These are phyloP conservation scores for Acanthornis magna DNA, from an alignment of 2,797 vertebrate species.

Conservation along the genomic window DNA sequence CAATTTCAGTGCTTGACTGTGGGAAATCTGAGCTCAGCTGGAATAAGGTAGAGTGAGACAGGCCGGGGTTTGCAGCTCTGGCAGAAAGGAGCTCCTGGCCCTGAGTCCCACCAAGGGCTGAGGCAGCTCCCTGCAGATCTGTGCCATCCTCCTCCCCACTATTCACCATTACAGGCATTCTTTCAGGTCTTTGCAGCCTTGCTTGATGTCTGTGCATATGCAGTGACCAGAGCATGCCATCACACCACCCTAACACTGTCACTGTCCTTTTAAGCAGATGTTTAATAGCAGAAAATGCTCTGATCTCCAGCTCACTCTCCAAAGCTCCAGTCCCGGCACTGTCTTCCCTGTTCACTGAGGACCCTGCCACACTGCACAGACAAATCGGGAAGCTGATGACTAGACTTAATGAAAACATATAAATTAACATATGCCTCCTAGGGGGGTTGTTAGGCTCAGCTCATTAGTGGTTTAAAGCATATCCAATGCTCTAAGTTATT, in stretches of 20 bases:
- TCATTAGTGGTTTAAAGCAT: slow-evolving; percentile 57
- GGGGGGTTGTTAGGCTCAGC: slow-evolving; percentile 31
- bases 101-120: fast-evolving
- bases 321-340: neutral
- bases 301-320: neutral
- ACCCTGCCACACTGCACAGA: neutral
- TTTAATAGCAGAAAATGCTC: neutral
- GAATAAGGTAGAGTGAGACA: neutral
- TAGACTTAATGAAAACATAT: slow-evolving; percentile 49
- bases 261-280: neutral
- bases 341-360: neutral
- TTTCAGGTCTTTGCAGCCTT: neutral
- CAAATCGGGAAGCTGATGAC: slow-evolving; percentile 7
- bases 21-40: neutral
- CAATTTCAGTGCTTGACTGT: neutral
- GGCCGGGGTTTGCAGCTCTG: neutral
- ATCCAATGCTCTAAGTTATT: slow-evolving; percentile 49
- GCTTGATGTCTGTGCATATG: neutral
- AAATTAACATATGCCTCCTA: slow-evolving; percentile 54
- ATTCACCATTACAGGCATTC: fast-evolving
- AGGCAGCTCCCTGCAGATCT: neutral
- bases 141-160: neutral
- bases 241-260: neutral
- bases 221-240: neutral
- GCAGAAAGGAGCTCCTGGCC: neutral